Percentiles rank a stretch among this genome's conserved stretches.
phyloP scores from a whole-genome alignment of 2,888 invertebrate genomes.

The Zeuzera pyrina region DNA sequence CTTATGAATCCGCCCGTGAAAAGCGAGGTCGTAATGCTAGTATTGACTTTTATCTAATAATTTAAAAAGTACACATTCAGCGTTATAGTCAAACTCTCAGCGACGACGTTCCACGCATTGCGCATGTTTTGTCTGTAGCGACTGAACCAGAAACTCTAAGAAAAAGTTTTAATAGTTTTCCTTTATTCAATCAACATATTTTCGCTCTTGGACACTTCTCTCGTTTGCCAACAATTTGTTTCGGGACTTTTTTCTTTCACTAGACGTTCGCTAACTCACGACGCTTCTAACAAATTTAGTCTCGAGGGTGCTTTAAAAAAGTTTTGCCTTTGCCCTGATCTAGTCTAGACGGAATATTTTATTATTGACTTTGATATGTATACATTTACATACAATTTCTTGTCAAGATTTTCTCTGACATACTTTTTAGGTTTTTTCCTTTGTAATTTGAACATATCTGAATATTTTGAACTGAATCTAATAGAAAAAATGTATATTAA shows the following conservation, averaged over 20 bases:
- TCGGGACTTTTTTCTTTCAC: constrained; percentile 53
- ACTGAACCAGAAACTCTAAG: constrained; percentile 51
- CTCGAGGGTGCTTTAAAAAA: constrained; percentile 48
- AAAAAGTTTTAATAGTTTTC: constrained; percentile 69
- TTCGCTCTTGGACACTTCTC: constrained; percentile 65
- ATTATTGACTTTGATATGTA: constrained; percentile 19
- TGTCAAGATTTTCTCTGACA: neutral
- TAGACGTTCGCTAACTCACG: constrained; percentile 40
- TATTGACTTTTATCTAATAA: too few species aligned
- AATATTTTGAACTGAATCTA: too few species aligned
- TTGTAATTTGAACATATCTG: neutral
- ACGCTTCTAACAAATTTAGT: constrained; percentile 53
- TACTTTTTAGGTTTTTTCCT: neutral
- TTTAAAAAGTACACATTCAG: too few species aligned
- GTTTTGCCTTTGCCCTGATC: constrained; percentile 35
- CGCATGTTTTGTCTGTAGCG: constrained; percentile 41
- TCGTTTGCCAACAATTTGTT: constrained; percentile 68
- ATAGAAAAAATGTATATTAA: neutral
- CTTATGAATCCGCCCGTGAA: too few species aligned
- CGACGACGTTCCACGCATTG: constrained; percentile 33
- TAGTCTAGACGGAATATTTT: constrained; percentile 48
- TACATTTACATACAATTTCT: neutral
- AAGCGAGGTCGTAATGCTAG: too few species aligned
- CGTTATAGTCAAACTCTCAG: constrained; percentile 20
- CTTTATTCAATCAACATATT: constrained; percentile 72